Base-by-base conservation (phyloP, 1,140 invertebrate species). In the Arctopsyche grandis region DNA sequence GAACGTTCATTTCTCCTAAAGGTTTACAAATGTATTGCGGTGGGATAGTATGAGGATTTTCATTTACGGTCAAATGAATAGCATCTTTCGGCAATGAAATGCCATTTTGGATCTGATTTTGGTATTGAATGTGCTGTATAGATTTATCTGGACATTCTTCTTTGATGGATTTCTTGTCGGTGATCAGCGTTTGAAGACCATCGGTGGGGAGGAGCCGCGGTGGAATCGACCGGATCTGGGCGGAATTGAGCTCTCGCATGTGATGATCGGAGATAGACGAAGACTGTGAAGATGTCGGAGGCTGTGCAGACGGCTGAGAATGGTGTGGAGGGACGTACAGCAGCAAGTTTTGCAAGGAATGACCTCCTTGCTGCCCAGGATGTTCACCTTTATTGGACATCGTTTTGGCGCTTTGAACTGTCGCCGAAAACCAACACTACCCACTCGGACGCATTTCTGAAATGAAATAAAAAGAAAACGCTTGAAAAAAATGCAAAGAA, bases 361-460 rank as follows among this genome's bases (percentile, higher is more conserved):
- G 52, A 78, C 66, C 52, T 26, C 78, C 29, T 56, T 44, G 70
- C 16, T 29, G 69, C 80, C 80, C 80, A 19, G 80, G 69, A 52
- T 63, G 75, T 60, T 81, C 80, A 21, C 77, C 78, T 74, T 81
- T 79, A 74, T 77, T 77, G 24, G 81, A 82, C 81, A 79, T 79
- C 19, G 29, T 46, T 52, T 44, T 56, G 24, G 58, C 38, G 63
- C 63, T 69, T 78, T 75, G 77, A 46, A 73, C 44, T 69, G 5
- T 16, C 38, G 9, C 38, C 9, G 3, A 26, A 29, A 1, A 10
- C 16, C 38, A 70, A 26, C 46, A 16, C 43, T 52, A 56, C 16
- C 46, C 71, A 19, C 71, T 48, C 44, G 9, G 71, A 48, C 12
- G 22, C 71, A 58, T 48, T 9, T 58, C 71, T 75, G 48, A 58